Base-by-base conservation (phyloP, 2,888 invertebrate species). In the Galeruca laticollis region DNA sequence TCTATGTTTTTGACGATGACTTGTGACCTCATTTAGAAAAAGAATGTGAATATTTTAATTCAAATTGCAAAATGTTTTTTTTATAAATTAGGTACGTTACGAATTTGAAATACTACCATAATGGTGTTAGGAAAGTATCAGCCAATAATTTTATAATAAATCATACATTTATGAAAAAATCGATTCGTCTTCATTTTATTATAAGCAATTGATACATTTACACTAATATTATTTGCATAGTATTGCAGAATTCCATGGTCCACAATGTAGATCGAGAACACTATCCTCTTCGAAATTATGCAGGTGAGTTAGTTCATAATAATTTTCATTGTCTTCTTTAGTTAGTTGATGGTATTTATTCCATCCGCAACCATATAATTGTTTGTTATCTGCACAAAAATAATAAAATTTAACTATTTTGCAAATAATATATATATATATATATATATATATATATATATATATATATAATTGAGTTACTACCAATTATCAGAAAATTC, bases 261-360 rank as follows among this genome's bases (percentile, higher is more conserved):
- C 88, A 81, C 88, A 88, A 20, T 84, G 76, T 13, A 88, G 73
- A 20, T 76, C 54, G 2, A 72, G 62, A 31, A 81, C 73, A 18
- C 75, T 69, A 26, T 77, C 73, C 60, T 73, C 78, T 11, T 73
- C 64, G 71, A 80, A 80, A 71, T 82, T 78, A 67, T 72, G 72
- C 40, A 84, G 70, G 73, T 73, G 71, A 62, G 72, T 75, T 75
- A 84, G 83, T 49, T 72, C 66, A 65, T 81, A 78, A 59, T 78
- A 77, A 72, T 82, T 78, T 72, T 84, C 84, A 33, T 84, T 76
- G 35, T 79, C 77, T 21, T 83, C 78, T 62, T 87, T 78, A 11
- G 92, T 93, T 56, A 96, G 83, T 81, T 96, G 96, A 1, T 93
- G 93, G 85, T 95, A 94, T 78, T 90, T 91, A 85, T 95, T 95